Evolutionary conservation across 2,888 invertebrate species (phyloP).

Genomic region (Drosophila hawaiiensis): DNA sequence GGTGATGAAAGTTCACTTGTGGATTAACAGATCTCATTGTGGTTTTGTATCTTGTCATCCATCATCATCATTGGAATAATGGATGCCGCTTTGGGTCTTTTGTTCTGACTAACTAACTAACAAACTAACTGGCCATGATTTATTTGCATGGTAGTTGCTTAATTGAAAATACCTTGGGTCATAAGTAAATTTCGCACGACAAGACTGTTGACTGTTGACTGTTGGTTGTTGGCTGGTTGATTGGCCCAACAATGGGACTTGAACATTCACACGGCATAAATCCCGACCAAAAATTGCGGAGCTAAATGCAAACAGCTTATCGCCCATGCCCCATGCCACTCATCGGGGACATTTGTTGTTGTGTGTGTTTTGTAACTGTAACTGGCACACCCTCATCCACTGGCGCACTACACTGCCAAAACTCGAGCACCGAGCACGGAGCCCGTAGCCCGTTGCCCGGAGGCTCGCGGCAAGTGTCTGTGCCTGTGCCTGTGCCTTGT

Average conservation of each 20-base stretch:
- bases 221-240: conserved; percentile 17
- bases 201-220: background rate
- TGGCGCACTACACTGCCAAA: background rate
- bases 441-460: background rate
- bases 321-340: conserved; percentile 41
- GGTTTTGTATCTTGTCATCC: conserved; percentile 3
- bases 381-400: conserved; percentile 13
- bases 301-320: conserved; percentile 60
- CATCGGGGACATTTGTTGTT: conserved; percentile 31
- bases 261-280: conserved; percentile 67
- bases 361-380: conserved; percentile 10
- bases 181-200: conserved; percentile 58
- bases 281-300: conserved; percentile 51
- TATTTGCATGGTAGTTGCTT: conserved; percentile 49
- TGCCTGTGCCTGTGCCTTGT: background rate
- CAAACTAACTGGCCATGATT: conserved; percentile 48
- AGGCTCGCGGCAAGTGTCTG: background rate
- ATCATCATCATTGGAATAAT: conserved; percentile 5
- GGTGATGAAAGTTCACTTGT: conserved; percentile 55
- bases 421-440: background rate
- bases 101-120: conserved; percentile 30
- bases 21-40: conserved; percentile 20
- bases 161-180: conserved; percentile 65
- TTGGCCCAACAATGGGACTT: conserved; percentile 57
- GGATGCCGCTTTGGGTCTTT: conserved; percentile 9